Evolutionary conservation across 2,888 invertebrate species (phyloP), one percentile per base, ranked within the genome.

Genomic region (Drosophila incognita): DNA sequence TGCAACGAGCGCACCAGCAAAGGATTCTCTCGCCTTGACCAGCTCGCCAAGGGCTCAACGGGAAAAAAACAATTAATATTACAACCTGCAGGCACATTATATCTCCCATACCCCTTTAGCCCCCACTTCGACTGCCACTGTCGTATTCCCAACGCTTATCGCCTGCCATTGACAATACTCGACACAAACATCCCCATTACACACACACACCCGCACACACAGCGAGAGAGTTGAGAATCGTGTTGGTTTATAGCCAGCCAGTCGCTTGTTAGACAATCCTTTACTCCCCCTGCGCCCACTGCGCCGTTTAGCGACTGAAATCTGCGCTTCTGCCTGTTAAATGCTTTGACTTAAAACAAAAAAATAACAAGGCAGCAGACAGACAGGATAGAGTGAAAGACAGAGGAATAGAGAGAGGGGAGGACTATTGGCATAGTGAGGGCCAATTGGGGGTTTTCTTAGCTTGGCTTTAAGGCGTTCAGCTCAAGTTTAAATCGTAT

Each of bases 71-170:
- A 87, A 87, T 87, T 87, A 87, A 87, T 77, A 87, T 88, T 81
- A 88, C 86, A 79, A 90, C 89, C 86, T 88, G 83, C 86, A 87
- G 86, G 86, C 89, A 88, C 78, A 88, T 90, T 88, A 85, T 81
- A 69, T 24, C 10, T 21, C 54, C 29, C 11, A 5, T 27, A 13
- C 57, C 57, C 29, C 29, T 5, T 18, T 18, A 18, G 24, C 18
- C 5, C 0, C 7, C 7, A 13, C 42, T 13, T 21, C 46, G 21
- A 46, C 21, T 21, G 21, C 46, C 46, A 46, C 15, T 8, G 15
- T 24, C 29, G 27, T 51, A 11, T 51, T 27, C 51, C 27, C 51
- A 18, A 57, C 40, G 75, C 82, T 74, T 84, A 84, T 84, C 82
- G 88, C 73, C 84, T 85, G 84, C 73, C 90, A 79, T 85, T 89